Evolutionary conservation across 2,888 invertebrate genomes (phyloP).

Genomic region (Calameuta filiformis): DNA sequence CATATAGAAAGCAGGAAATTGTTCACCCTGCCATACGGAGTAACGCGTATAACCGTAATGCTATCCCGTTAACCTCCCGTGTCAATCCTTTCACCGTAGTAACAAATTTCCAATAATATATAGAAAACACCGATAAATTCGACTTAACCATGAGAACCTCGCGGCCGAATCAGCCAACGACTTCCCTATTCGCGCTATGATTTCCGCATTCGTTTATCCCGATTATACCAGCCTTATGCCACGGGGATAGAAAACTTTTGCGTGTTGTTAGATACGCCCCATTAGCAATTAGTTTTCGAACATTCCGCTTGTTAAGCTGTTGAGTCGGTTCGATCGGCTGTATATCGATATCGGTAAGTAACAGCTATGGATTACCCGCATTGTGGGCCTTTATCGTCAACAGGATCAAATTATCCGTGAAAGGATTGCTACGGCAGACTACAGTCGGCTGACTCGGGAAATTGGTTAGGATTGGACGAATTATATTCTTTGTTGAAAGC

Average conservation of each 20-base stretch:
- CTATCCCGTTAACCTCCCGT: background rate
- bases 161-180: constrained; percentile 16
- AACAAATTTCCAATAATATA: background rate
- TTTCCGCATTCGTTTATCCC: constrained; percentile 32
- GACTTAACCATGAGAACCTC: background rate
- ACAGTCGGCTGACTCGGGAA: constrained; percentile 35
- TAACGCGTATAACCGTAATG: background rate
- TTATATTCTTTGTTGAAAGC: background rate
- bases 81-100: background rate
- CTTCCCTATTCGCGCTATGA: constrained; percentile 23
- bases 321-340: constrained; percentile 41
- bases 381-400: constrained; percentile 54
- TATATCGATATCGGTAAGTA: constrained; percentile 17
- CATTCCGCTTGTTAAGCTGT: constrained; percentile 45
- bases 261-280: constrained; percentile 28
- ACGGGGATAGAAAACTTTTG: background rate
- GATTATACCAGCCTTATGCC: background rate
- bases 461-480: constrained; percentile 11
- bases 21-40: background rate
- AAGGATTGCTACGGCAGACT: constrained; percentile 34
- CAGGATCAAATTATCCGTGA: constrained; percentile 55
- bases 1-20: background rate
- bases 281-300: constrained; percentile 51
- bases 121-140: background rate
- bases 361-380: constrained; percentile 25